Conservation (phyloP, 2,888 invertebrate species). For the Malacosoma neustria region DNA sequence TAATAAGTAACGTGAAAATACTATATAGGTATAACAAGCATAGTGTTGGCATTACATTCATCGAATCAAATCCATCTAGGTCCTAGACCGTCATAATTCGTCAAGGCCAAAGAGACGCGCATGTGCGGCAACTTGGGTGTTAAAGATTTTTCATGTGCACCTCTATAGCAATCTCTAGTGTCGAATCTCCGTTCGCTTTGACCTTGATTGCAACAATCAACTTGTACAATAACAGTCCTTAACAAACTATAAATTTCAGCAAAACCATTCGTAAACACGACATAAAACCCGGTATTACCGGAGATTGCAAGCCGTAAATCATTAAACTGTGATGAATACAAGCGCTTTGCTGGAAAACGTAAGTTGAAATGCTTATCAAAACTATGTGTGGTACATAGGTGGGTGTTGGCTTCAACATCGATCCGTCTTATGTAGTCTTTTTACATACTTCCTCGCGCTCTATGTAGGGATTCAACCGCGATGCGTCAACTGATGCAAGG, state of each 20-base stretch:
- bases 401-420: slow-evolving; percentile 58
- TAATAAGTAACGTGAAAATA: no score
- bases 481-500: slow-evolving; percentile 67
- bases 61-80: neutral
- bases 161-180: slow-evolving; percentile 21
- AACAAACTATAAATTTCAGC: no score
- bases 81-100: slow-evolving; percentile 35
- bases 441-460: slow-evolving; percentile 61
- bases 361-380: slow-evolving; percentile 1
- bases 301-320: neutral
- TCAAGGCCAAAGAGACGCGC: slow-evolving; percentile 58
- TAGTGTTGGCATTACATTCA: neutral
- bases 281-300: no score
- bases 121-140: slow-evolving; percentile 50
- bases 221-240: no score
- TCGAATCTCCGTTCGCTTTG: slow-evolving; percentile 11
- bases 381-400: slow-evolving; percentile 20
- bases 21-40: no score
- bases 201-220: neutral
- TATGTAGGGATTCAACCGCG: slow-evolving; percentile 69
- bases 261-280: no score
- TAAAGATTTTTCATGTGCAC: slow-evolving; percentile 47
- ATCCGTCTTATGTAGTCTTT: slow-evolving; percentile 64
- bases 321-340: neutral
- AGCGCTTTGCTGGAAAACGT: neutral